Evolutionary conservation across 1,140 invertebrate genomes (phyloP).

Genomic region (Steinernema khuongi): DNA sequence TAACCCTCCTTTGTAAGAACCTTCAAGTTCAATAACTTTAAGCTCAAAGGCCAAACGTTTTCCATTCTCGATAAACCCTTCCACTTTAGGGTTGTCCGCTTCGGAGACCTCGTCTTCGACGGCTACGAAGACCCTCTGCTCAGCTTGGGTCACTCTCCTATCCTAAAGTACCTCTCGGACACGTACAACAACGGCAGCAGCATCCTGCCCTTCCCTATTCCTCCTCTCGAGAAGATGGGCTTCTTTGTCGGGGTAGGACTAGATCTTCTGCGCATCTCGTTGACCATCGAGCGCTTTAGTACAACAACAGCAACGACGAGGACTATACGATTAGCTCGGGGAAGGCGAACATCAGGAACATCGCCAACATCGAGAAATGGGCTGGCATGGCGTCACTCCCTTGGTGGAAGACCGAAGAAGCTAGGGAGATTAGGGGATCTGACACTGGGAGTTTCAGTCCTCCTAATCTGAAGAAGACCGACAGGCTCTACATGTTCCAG

Average conservation of each 20-base stretch:
- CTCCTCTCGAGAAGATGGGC: constrained; percentile 27
- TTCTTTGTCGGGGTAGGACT: constrained; percentile 28
- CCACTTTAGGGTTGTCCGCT: constrained; percentile 19
- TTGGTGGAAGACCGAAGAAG: background rate
- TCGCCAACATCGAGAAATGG: constrained; percentile 4
- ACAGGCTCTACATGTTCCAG: constrained; percentile 34
- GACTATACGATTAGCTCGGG: constrained; percentile 33
- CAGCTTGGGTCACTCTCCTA: constrained; percentile 25
- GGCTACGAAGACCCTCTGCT: constrained; percentile 35
- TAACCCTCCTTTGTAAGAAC: background rate
- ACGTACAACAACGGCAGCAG: constrained; percentile 23
- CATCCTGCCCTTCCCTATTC: constrained; percentile 36
- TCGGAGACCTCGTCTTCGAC: constrained; percentile 36
- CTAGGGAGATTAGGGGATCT: constrained; percentile 13
- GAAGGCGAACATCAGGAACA: constrained; percentile 31
- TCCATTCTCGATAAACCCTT: background rate
- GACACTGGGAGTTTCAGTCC: constrained; percentile 37
- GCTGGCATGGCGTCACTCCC: background rate
- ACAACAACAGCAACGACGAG: constrained; percentile 42
- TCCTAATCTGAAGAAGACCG: constrained; percentile 21
- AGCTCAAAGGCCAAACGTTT: background rate
- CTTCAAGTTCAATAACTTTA: background rate
- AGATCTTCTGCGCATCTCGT: background rate
- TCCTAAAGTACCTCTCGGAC: constrained; percentile 24
- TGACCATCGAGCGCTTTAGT: constrained; percentile 6